Evolutionary conservation across 1,140 invertebrate genomes (phyloP).

Genomic region (Paralvinella palmiformis): DNA sequence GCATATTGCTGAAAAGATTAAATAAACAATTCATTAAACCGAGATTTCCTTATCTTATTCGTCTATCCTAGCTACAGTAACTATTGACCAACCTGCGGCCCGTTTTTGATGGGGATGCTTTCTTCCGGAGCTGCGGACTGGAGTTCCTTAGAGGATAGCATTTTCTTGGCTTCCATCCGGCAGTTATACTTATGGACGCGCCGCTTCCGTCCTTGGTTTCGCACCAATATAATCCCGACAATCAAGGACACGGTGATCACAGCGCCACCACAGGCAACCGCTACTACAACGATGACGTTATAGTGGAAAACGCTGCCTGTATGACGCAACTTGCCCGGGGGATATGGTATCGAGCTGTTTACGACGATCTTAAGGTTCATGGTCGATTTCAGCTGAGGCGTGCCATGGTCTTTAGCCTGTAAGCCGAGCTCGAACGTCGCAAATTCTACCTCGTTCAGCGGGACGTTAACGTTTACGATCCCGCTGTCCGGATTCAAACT

Average conservation of each 20-base stretch:
- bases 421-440: conserved; percentile 9
- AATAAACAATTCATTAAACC: too few relatives aligned
- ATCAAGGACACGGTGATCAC: conserved; percentile 12
- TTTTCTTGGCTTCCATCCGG: conserved; percentile 16
- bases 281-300: conserved; percentile 16
- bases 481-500: conserved; percentile 9
- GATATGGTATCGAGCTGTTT: conserved; percentile 5
- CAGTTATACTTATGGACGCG: conserved; percentile 19
- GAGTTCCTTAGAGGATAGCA: too few relatives aligned
- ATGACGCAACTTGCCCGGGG: neutral
- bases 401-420: conserved; percentile 11
- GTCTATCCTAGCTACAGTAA: too few relatives aligned
- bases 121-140: too few relatives aligned
- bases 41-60: too few relatives aligned
- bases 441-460: conserved; percentile 2
- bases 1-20: too few relatives aligned
- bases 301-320: neutral
- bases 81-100: too few relatives aligned
- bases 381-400: conserved; percentile 1
- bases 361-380: conserved; percentile 12
- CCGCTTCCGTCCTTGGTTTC: conserved; percentile 4
- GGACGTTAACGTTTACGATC: conserved; percentile 1
- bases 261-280: conserved; percentile 10
- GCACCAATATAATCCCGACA: conserved; percentile 12
- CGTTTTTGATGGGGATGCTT: too few relatives aligned